Evolutionary conservation across 2,113 vertebrate genomes (phyloP), one percentile per base, ranked within the genome.

Genomic region (Zosterops borbonicus): DNA sequence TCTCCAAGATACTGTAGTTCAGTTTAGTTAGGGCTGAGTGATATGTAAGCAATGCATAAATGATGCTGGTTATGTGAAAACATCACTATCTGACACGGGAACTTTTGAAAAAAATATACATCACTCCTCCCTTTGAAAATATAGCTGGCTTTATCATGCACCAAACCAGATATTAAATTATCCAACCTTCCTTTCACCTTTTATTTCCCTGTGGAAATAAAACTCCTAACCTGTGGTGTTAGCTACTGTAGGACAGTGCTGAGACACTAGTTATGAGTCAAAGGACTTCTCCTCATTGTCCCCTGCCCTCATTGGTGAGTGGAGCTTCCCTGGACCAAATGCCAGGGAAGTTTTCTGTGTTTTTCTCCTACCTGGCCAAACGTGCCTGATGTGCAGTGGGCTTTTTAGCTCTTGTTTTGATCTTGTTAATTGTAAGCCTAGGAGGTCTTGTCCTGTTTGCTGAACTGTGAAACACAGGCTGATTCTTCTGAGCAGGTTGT

Each of bases 401-500:
- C 8, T 63, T 41, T 80, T 50, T 31, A 91, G 59, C 75, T 53
- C 10, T 33, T 94, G 49, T 25, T 91, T 91, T 90, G 53, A 9
- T 65, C 53, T 62, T 49, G 44, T 41, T 89, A 80, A 63, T 83
- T 41, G 17, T 29, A 71, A 71, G 73, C 79, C 59, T 76, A 68
- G 53, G 44, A 94, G 29, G 52, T 64, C 93, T 85, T 87, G 68
- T 53, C 67, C 60, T 42, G 37, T 74, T 79, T 37, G 58, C 74
- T 89, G 94, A 85, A 44, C 58, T 76, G 49, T 65, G 50, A 75
- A 93, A 77, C 25, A 74, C 58, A 49, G 52, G 37, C 14, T 79
- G 74, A 94, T 64, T 39, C 68, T 92, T 88, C 59, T 90, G 78
- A 81, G 28, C 68, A 87, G 65, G 24, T 92, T 92, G 77, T 75